Conservation (phyloP, 1,140 invertebrate genomes). For the Heliconius eleuchia region DNA sequence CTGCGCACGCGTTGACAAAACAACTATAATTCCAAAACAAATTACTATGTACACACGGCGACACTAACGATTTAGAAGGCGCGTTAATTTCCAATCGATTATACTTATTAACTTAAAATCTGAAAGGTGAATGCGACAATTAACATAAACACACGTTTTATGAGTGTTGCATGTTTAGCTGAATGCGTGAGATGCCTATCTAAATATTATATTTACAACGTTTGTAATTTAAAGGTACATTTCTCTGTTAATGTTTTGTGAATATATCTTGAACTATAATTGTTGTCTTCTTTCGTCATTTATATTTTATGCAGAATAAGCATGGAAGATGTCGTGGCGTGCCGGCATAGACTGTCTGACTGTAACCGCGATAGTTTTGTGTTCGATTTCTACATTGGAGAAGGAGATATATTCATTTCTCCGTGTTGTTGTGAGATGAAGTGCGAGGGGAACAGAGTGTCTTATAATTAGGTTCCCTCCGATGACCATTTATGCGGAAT, state of each 20-base stretch:
- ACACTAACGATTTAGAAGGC: constrained; percentile 33
- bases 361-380: too few species aligned
- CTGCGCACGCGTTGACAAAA: constrained; percentile 40
- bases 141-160: constrained; percentile 35
- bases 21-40: constrained; percentile 46
- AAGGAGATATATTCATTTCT: too few species aligned
- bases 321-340: too few species aligned
- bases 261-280: not conserved
- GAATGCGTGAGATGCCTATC: constrained; percentile 25
- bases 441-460: too few species aligned
- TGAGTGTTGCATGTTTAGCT: constrained; percentile 27
- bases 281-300: not conserved
- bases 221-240: not conserved
- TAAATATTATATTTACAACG: constrained; percentile 13
- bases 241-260: not conserved
- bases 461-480: too few species aligned
- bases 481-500: too few species aligned
- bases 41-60: constrained; percentile 36
- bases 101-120: constrained; percentile 38
- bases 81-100: constrained; percentile 44
- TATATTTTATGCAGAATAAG: too few species aligned
- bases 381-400: too few species aligned
- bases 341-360: too few species aligned
- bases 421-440: too few species aligned
- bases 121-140: constrained; percentile 35